Evolutionary conservation across 2,888 invertebrate genomes (phyloP).

Genomic region (Heteromyza rotundicornis): DNA sequence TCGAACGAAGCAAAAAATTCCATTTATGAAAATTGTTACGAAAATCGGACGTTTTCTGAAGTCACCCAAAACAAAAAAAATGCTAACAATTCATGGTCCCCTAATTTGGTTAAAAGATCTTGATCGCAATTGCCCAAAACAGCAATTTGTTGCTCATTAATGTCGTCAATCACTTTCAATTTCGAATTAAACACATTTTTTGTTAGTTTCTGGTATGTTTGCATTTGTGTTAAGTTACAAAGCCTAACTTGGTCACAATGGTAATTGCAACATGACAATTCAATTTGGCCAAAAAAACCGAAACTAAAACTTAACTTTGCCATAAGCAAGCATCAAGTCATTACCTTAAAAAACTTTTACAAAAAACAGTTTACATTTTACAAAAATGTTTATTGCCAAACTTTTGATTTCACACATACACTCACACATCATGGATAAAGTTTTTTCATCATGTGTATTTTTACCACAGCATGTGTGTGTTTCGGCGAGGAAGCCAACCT

Average conservation of each 20-base stretch:
- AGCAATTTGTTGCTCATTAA: neutral
- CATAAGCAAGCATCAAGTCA: neutral
- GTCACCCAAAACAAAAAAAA: too few relatives aligned
- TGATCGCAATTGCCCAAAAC: slow-evolving; percentile 2
- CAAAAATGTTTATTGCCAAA: too few relatives aligned
- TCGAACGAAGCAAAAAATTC: too few relatives aligned
- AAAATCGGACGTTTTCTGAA: too few relatives aligned
- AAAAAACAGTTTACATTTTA: too few relatives aligned
- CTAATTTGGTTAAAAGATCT: neutral
- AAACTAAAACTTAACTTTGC: neutral
- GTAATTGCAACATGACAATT: neutral
- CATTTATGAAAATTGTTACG: too few relatives aligned
- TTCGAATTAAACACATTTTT: neutral
- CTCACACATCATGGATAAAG: too few relatives aligned
- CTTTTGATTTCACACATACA: too few relatives aligned
- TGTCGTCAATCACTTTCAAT: neutral
- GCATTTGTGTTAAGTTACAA: neutral
- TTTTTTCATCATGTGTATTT: neutral
- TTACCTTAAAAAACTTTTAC: neutral
- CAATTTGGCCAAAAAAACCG: neutral
- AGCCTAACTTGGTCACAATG: neutral
- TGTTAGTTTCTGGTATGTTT: neutral
- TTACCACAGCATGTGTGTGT: neutral
- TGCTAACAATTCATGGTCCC: too few relatives aligned
- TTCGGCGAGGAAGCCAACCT: neutral